phyloP scores from a whole-genome alignment of 64 coral and sea anemone genomes.

The Stichodactyla mertensii region DNA sequence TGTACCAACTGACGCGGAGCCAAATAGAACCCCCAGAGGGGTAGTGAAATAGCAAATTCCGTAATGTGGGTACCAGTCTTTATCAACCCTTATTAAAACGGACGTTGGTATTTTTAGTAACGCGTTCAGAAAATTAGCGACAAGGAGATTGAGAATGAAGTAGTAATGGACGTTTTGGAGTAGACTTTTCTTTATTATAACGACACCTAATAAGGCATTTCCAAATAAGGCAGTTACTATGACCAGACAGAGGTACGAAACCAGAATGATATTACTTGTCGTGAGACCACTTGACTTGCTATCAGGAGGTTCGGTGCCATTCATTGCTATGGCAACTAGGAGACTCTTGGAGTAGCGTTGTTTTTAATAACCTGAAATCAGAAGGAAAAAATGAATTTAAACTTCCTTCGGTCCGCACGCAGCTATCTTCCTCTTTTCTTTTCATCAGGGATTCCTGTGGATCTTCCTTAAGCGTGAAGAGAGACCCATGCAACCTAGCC shows the following conservation, averaged over 20 bases:
- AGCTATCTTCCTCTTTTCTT: no score
- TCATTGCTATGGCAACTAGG: constrained; percentile 5
- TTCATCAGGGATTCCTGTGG: not conserved
- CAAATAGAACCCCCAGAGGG: constrained; percentile 92
- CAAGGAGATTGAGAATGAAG: constrained; percentile 79
- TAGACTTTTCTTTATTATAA: constrained; percentile 69
- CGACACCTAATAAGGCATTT: constrained; percentile 65
- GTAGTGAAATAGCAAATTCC: constrained; percentile 88
- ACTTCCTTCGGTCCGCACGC: no score
- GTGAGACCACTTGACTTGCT: constrained; percentile 23
- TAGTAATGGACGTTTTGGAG: constrained; percentile 87
- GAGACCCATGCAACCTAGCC: no score
- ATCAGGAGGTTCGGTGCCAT: constrained; percentile 2
- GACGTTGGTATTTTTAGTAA: constrained; percentile 88
- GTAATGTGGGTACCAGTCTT: constrained; percentile 94
- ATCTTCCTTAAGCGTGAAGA: no score
- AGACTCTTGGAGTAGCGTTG: not conserved
- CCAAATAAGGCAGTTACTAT: constrained; percentile 70
- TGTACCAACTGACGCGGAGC: constrained; percentile 82
- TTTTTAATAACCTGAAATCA: not conserved
- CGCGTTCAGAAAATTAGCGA: constrained; percentile 79
- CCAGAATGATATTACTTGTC: constrained; percentile 48
- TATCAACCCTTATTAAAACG: constrained; percentile 66
- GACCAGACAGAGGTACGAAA: constrained; percentile 63
- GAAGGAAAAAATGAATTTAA: not conserved